phyloP scores from a whole-genome alignment of 1,140 invertebrate species.

The Scaptomyza pallida region DNA sequence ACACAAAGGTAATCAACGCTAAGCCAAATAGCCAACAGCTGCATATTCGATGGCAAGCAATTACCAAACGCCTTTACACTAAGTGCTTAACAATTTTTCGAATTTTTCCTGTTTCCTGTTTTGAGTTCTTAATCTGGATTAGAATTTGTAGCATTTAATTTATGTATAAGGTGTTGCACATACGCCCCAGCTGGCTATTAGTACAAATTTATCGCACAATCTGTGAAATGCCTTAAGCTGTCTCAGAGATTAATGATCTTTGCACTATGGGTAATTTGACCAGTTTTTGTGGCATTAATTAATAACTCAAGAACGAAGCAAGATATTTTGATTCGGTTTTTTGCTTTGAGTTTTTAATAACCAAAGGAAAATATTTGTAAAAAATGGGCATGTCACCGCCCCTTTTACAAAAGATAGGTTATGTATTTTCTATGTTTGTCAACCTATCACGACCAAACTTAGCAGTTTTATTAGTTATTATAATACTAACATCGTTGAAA shows the following conservation, averaged over 20 bases:
- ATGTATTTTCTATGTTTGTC: too few relatives aligned
- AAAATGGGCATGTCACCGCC: too few relatives aligned
- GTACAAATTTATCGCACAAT: conserved; percentile 13
- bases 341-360: too few relatives aligned
- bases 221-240: conserved; percentile 23
- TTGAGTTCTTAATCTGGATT: neutral
- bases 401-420: too few relatives aligned
- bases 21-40: conserved; percentile 46
- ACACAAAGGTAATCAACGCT: conserved; percentile 33
- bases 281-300: too few relatives aligned
- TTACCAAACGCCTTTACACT: conserved; percentile 17
- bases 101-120: conserved; percentile 1
- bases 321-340: too few relatives aligned
- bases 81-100: conserved; percentile 5
- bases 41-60: conserved; percentile 33
- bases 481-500: too few relatives aligned
- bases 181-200: conserved; percentile 11
- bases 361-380: too few relatives aligned
- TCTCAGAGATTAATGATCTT: conserved; percentile 26
- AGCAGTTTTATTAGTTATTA: too few relatives aligned
- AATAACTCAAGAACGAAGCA: too few relatives aligned
- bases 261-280: too few relatives aligned
- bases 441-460: too few relatives aligned
- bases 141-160: conserved; percentile 3
- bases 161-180: conserved; percentile 8